A percentile compares a stretch with the other conserved stretches of the same genome.
phyloP scores from a whole-genome alignment of 2,888 invertebrate species.

The Troilus luridus region DNA sequence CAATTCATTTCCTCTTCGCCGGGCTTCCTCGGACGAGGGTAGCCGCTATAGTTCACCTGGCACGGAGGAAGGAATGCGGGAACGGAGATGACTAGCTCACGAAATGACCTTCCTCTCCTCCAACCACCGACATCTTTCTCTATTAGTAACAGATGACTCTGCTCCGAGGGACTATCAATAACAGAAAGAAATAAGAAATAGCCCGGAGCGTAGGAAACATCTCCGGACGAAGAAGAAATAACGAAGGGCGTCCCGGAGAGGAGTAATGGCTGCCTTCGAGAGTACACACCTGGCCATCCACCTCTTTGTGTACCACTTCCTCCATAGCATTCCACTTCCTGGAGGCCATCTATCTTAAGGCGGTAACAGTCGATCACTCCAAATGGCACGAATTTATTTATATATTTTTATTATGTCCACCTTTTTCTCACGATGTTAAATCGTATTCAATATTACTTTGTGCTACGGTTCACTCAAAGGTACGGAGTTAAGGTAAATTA shows the following conservation, averaged over 20 bases:
- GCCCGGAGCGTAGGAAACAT: neutral
- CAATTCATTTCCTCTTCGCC: neutral
- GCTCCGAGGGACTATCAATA: neutral
- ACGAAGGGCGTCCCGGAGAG: neutral
- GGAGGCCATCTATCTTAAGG: neutral
- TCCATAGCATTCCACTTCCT: neutral
- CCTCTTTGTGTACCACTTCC: neutral
- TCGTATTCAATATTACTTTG: no score
- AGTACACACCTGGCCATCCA: neutral
- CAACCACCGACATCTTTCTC: neutral
- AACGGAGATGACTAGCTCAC: slow-evolving; percentile 15
- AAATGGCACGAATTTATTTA: no score
- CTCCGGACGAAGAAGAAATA: neutral
- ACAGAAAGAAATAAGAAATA: neutral
- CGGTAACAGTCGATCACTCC: no score
- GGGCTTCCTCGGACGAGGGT: neutral
- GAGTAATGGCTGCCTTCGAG: neutral
- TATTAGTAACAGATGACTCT: neutral
- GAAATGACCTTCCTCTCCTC: slow-evolving; percentile 4
- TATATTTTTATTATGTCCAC: no score
- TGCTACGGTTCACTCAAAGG: no score
- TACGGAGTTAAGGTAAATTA: no score
- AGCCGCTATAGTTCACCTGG: neutral
- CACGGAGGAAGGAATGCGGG: neutral
- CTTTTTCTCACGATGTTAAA: no score